A percentile compares a stretch with the other conserved stretches of the same genome.
phyloP scores from a whole-genome alignment of 2,888 invertebrate genomes.

The Automeris io region DNA sequence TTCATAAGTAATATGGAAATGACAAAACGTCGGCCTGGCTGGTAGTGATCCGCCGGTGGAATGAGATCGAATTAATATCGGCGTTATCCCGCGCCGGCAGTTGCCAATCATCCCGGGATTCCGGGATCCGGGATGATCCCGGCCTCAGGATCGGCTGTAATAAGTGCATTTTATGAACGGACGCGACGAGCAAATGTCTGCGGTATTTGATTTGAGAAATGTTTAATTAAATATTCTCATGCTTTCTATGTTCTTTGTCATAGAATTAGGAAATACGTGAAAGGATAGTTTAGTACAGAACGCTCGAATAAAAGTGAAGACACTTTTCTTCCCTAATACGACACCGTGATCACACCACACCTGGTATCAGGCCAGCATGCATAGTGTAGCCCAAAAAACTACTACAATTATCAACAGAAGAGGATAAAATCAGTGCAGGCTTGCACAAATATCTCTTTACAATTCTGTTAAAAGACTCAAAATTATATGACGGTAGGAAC shows the following conservation, averaged over 20 bases:
- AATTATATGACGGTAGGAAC: too few relatives aligned
- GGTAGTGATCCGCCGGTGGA: slow-evolving; percentile 2
- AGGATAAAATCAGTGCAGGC: too few relatives aligned
- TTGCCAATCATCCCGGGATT: slow-evolving; percentile 62
- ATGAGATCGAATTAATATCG: slow-evolving; percentile 38
- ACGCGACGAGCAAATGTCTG: slow-evolving; percentile 15
- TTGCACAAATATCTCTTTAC: too few relatives aligned
- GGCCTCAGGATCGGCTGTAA: slow-evolving; percentile 19
- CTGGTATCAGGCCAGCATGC: too few relatives aligned
- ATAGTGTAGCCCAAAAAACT: too few relatives aligned
- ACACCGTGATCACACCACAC: too few relatives aligned
- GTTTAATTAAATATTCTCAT: slow-evolving; percentile 11
- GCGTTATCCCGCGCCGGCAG: slow-evolving; percentile 44
- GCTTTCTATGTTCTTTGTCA: slow-evolving; percentile 5
- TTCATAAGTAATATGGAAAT: not conserved
- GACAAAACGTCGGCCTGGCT: not conserved
- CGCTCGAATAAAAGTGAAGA: too few relatives aligned
- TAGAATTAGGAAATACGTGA: too few relatives aligned
- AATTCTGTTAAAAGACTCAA: too few relatives aligned
- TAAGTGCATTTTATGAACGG: slow-evolving; percentile 37
- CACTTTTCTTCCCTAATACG: too few relatives aligned
- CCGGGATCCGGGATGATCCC: slow-evolving; percentile 52
- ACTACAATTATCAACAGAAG: too few relatives aligned
- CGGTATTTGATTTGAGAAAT: slow-evolving; percentile 19
- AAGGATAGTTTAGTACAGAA: too few relatives aligned